A percentile compares a stretch with the other conserved stretches of the same genome.
Conservation (phyloP, 2,797 vertebrate genomes). For the Enteromius anoplus region DNA sequence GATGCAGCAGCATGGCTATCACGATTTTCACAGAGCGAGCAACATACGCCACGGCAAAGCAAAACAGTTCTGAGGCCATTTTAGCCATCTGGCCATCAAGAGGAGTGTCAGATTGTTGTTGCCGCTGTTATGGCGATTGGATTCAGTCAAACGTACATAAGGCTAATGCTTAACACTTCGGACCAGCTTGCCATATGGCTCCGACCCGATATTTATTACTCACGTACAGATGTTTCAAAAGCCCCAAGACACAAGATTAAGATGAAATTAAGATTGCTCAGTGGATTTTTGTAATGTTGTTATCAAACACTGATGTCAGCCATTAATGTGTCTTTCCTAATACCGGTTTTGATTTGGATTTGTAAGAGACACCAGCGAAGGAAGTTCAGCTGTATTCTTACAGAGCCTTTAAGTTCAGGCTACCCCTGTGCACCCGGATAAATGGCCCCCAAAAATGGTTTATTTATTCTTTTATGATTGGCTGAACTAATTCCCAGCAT, state of each 20-base stretch:
- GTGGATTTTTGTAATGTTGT: constrained; percentile 12
- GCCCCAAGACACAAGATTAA: constrained; percentile 35
- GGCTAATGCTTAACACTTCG: constrained; percentile 50
- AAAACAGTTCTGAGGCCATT: constrained; percentile 61
- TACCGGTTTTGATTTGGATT: constrained; percentile 19
- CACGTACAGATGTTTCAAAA: constrained; percentile 34
- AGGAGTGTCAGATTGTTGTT: constrained; percentile 58
- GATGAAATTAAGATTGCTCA: constrained; percentile 34
- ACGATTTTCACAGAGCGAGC: constrained; percentile 47
- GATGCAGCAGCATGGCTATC: constrained; percentile 52
- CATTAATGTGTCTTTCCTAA: constrained; percentile 16
- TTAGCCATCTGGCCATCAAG: constrained; percentile 69
- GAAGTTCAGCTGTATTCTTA: constrained; percentile 5
- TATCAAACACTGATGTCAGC: constrained; percentile 20
- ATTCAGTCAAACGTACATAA: constrained; percentile 51
- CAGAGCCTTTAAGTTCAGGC: constrained; percentile 25
- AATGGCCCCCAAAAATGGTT: constrained; percentile 60
- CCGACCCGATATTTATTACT: constrained; percentile 33
- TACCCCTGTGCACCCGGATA: constrained; percentile 48
- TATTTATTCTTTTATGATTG: constrained; percentile 71
- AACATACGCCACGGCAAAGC: constrained; percentile 61
- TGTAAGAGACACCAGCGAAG: background rate
- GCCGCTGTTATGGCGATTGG: constrained; percentile 42
- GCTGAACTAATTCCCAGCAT: constrained; percentile 55
- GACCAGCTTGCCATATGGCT: constrained; percentile 57